phyloP scores from a whole-genome alignment of 2,113 vertebrate genomes.

The Spilogale gracilis region DNA sequence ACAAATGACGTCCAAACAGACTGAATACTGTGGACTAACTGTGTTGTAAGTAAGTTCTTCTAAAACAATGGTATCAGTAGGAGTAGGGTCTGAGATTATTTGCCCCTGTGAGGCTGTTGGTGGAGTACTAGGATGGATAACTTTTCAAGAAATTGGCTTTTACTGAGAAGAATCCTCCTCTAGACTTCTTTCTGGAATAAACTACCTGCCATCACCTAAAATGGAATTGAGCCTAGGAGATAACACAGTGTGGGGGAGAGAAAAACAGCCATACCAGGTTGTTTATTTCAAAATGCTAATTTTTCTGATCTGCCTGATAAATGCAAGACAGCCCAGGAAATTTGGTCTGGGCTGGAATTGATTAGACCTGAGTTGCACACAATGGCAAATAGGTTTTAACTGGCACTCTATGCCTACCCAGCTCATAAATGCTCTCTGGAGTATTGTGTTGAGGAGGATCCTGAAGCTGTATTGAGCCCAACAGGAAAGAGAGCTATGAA shows the following conservation, averaged over 20 bases:
- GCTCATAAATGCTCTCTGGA: neutral
- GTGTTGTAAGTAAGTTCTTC: neutral
- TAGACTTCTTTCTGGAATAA: neutral
- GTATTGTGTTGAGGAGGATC: neutral
- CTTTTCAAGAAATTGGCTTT: neutral
- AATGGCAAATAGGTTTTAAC: neutral
- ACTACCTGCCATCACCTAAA: neutral
- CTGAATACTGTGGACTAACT: neutral
- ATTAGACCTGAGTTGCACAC: neutral
- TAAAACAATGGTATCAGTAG: neutral
- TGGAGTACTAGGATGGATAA: accelerated
- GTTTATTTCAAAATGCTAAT: neutral
- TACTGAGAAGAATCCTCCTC: neutral
- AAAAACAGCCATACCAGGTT: neutral
- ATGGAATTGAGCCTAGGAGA: neutral
- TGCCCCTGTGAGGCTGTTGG: accelerated
- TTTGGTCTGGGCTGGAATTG: neutral
- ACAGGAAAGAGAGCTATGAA: neutral
- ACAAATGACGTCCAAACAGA: neutral
- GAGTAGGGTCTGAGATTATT: neutral
- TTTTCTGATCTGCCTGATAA: neutral
- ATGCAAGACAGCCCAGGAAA: neutral
- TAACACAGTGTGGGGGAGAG: neutral
- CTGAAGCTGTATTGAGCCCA: neutral
- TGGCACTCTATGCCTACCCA: neutral